phyloP scores from a whole-genome alignment of 2,888 invertebrate species.

The Xestia c-nigrum region DNA sequence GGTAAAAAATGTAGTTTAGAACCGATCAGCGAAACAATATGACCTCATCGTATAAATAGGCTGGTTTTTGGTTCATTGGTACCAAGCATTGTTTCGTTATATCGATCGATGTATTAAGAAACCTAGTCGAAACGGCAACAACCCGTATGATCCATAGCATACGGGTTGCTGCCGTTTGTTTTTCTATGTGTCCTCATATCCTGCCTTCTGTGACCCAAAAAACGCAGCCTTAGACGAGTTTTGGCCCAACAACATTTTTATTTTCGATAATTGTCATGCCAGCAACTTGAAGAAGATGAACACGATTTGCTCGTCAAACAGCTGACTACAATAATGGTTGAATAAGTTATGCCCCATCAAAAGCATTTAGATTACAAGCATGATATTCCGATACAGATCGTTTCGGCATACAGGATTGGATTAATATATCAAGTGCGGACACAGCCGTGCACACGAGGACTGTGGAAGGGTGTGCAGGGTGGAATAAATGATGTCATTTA shows the following conservation, averaged over 20 bases:
- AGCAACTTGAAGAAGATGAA: background rate
- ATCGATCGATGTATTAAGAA: too few species aligned
- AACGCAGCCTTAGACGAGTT: background rate
- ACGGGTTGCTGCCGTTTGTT: too few species aligned
- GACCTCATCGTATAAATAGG: background rate
- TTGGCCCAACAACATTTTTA: background rate
- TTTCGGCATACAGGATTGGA: conserved; percentile 53
- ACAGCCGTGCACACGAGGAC: conserved; percentile 53
- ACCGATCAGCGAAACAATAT: background rate
- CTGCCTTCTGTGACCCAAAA: background rate
- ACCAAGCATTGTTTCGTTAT: background rate
- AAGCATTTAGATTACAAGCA: conserved; percentile 29
- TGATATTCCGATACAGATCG: conserved; percentile 36
- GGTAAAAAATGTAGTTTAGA: too few species aligned
- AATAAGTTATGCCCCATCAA: conserved; percentile 2
- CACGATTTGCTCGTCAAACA: background rate
- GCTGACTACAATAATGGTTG: background rate
- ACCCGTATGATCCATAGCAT: too few species aligned
- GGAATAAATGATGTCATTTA: conserved; percentile 77
- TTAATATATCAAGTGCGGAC: conserved; percentile 69
- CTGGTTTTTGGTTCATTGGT: background rate
- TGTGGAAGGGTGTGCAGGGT: conserved; percentile 65
- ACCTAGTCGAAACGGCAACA: too few species aligned
- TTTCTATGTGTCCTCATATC: background rate
- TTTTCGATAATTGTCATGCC: background rate